Evolutionary conservation across 2,888 invertebrate genomes (phyloP).

Genomic region (Drosophila atripex): DNA sequence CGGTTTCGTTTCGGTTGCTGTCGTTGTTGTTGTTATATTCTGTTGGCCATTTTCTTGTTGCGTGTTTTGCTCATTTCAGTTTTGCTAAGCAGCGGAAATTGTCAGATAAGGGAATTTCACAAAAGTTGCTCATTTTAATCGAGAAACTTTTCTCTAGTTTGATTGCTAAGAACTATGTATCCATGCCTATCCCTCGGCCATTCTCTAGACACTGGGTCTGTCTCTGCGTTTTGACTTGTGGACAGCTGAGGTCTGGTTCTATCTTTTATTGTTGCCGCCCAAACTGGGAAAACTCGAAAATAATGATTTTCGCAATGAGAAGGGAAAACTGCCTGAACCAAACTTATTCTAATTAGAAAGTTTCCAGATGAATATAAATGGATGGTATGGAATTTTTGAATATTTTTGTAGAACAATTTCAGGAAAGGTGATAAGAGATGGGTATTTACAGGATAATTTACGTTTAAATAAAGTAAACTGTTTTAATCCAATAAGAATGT

Average conservation of each 20-base stretch:
- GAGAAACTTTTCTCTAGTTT: constrained; percentile 68
- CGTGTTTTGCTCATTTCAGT: constrained; percentile 41
- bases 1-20: constrained; percentile 14
- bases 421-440: too few relatives aligned
- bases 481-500: not conserved
- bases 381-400: constrained; percentile 9
- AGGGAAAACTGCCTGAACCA: constrained; percentile 9
- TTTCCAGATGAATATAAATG: constrained; percentile 17
- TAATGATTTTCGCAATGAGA: constrained; percentile 19
- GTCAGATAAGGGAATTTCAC: constrained; percentile 66
- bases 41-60: constrained; percentile 32
- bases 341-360: constrained; percentile 49
- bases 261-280: constrained; percentile 28
- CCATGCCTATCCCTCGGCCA: constrained; percentile 8
- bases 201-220: not conserved
- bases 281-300: constrained; percentile 25
- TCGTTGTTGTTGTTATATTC: constrained; percentile 24
- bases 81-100: constrained; percentile 64
- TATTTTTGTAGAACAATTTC: not conserved
- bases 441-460: not conserved
- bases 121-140: constrained; percentile 74
- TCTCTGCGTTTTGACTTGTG: constrained; percentile 29
- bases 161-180: constrained; percentile 47
- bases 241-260: constrained; percentile 43
- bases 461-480: not conserved